Evolutionary conservation across 2,888 invertebrate species (phyloP), one percentile per base, ranked within the genome.

Genomic region (Torymus texanus): DNA sequence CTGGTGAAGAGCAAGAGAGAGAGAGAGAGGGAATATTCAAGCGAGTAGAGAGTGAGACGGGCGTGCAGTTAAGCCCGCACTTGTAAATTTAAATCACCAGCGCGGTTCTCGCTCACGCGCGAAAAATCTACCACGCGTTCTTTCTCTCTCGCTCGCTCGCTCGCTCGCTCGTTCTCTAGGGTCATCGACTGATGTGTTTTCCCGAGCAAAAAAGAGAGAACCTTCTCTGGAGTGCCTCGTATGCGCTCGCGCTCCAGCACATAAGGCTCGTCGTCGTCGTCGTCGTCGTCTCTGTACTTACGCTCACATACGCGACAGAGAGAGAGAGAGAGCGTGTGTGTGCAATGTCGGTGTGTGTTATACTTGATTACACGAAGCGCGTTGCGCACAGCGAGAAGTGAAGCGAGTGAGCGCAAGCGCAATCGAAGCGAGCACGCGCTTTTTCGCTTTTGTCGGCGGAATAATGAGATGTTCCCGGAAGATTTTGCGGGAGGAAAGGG

Each of bases 361-460:
- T 61, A 61, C 75, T 55, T 75, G 75, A 75, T 75, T 75, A 68
- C 67, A 53, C 14, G 56, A 53, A 51, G n/a, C 63, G 53, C 24
- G 11, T 5, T n/a, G 50, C 3, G 16, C 62, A 13, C 24, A 61
- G 61, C 21, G 50, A n/a, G 41, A 21, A 55, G 2, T 8, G 41
- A 24, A 29, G 68, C 12, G 2, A n/a, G 55, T 24, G 55, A 55
- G 41, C 63, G 73, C 55, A 65, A 65, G 73, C 56, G 51, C 16
- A 66, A 66, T 75, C 61, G 75, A 67, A 24, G 53, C 50, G 65
- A 16, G 29, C 56, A 29, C 51, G 65, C 16, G 65, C 24, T 58
- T 58, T 68, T 61, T 16, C 10, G 53, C 50, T 66, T 58, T 74
- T 65, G 65, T 74, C 56, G 2, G 29, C 16, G 74, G 16, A 55